Evolutionary conservation across 2,113 vertebrate genomes (phyloP).

Genomic region (Stigmatopora nigra): DNA sequence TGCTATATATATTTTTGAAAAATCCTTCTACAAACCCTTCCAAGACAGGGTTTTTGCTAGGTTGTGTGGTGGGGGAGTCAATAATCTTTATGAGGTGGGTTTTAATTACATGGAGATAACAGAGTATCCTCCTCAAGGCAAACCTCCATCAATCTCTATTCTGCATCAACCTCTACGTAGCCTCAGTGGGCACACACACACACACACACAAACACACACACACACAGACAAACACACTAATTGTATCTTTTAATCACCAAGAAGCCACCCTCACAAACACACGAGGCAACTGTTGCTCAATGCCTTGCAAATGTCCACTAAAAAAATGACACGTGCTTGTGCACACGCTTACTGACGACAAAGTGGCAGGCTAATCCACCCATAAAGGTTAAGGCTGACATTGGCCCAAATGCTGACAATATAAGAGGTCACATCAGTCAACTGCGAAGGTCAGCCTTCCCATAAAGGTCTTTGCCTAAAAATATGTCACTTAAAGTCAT

Average conservation of each 20-base stretch:
- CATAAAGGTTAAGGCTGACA: slow-evolving; percentile 71
- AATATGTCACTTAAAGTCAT: slow-evolving; percentile 74
- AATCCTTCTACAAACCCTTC: slow-evolving; percentile 68
- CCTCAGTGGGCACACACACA: slow-evolving; percentile 6
- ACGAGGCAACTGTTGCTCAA: background rate
- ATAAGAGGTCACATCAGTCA: slow-evolving; percentile 73
- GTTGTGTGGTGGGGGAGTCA: slow-evolving; percentile 67
- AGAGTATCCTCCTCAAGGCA: slow-evolving; percentile 66
- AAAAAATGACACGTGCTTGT: slow-evolving; percentile 21
- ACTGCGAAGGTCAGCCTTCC: slow-evolving; percentile 71
- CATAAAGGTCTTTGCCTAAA: slow-evolving; percentile 74
- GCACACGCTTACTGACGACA: slow-evolving; percentile 5
- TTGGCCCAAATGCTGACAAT: slow-evolving; percentile 66
- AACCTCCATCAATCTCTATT: slow-evolving; percentile 68
- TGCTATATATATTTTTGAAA: slow-evolving; percentile 72
- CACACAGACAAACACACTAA: slow-evolving; percentile 6
- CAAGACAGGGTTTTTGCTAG: slow-evolving; percentile 58
- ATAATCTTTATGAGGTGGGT: slow-evolving; percentile 76
- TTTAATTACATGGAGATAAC: slow-evolving; percentile 76
- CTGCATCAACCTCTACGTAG: slow-evolving; percentile 52
- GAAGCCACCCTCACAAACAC: slow-evolving; percentile 25
- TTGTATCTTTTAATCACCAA: slow-evolving; percentile 2
- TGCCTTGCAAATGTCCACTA: slow-evolving; percentile 5
- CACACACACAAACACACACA: slow-evolving; percentile 1
- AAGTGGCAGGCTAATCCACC: slow-evolving; percentile 60